These are phyloP conservation scores for Coenonympha arcania DNA, from an alignment of 2,888 invertebrate genomes.

Conservation along the genomic window DNA sequence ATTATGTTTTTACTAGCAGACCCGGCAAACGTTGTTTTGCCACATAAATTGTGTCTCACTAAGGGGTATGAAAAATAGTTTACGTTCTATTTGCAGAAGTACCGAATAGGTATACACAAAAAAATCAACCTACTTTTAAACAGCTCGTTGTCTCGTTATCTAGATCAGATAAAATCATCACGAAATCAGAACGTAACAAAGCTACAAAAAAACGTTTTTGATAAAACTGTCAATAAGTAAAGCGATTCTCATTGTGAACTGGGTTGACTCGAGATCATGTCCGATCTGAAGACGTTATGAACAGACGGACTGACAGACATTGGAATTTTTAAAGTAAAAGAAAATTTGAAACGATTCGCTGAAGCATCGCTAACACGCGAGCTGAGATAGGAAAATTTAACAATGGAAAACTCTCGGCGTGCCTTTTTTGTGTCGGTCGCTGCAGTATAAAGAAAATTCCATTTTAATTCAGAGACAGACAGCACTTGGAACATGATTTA, in stretches of 20 bases:
- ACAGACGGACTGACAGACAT: conserved; percentile 11
- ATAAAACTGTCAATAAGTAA: neutral
- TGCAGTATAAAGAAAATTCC: conserved; percentile 9
- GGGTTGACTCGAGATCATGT: neutral
- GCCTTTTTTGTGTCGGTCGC: conserved; percentile 6
- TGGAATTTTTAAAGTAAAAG: conserved; percentile 1
- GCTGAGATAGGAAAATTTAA: conserved; percentile 9
- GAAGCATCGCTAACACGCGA: conserved; percentile 12
- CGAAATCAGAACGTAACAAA: neutral
- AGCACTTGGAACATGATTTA: neutral
- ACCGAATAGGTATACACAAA: too few species aligned
- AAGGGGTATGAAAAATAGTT: too few species aligned
- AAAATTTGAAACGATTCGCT: conserved; percentile 7
- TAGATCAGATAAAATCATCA: too few species aligned
- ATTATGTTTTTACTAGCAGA: too few species aligned
- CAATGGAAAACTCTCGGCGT: conserved; percentile 7
- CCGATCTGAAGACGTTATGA: conserved; percentile 8
- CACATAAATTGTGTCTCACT: too few species aligned
- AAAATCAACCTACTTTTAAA: too few species aligned
- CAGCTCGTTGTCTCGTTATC: neutral
- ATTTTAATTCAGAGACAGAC: conserved; percentile 4
- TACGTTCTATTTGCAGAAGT: too few species aligned
- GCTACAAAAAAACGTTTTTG: too few species aligned
- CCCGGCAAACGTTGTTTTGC: too few species aligned
- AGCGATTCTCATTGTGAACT: neutral